Conservation (phyloP, 2,113 vertebrate species). For the Xiphorhynchus elegans region DNA sequence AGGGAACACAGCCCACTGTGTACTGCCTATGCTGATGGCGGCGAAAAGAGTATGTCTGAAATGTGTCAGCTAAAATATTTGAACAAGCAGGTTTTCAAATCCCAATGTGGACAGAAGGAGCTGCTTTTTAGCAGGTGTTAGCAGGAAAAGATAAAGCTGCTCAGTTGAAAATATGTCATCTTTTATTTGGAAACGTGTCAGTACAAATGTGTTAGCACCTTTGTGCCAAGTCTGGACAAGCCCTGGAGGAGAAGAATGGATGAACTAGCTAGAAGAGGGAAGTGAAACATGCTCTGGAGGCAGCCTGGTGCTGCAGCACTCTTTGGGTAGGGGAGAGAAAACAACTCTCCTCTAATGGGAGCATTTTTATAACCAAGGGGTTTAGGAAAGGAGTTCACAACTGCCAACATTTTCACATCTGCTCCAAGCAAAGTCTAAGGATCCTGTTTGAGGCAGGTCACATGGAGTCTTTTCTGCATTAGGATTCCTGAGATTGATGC, state of each 20-base stretch:
- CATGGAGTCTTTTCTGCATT: background rate
- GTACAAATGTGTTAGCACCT: conserved; percentile 22
- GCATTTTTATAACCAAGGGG: background rate
- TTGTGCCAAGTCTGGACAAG: conserved; percentile 24
- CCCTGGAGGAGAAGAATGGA: background rate
- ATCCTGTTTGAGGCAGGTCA: background rate
- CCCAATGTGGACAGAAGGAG: conserved; percentile 35
- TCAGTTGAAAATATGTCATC: conserved; percentile 51
- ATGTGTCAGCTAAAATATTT: conserved; percentile 24
- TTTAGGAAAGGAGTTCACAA: background rate
- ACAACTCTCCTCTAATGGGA: background rate
- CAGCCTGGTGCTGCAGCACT: background rate
- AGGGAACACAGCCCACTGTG: background rate
- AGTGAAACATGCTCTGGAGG: background rate
- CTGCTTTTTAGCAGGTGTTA: conserved; percentile 54
- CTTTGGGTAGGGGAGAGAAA: background rate
- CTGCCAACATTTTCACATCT: background rate
- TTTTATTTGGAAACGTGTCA: conserved; percentile 59
- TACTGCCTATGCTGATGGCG: background rate
- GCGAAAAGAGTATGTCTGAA: conserved; percentile 33
- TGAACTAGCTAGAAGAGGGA: background rate
- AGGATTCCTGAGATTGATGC: background rate
- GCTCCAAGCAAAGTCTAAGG: background rate
- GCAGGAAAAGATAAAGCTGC: conserved; percentile 43
- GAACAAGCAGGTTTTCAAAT: conserved; percentile 21